phyloP scores from a whole-genome alignment of 2,888 invertebrate species.

The Chrysomela aeneicollis region DNA sequence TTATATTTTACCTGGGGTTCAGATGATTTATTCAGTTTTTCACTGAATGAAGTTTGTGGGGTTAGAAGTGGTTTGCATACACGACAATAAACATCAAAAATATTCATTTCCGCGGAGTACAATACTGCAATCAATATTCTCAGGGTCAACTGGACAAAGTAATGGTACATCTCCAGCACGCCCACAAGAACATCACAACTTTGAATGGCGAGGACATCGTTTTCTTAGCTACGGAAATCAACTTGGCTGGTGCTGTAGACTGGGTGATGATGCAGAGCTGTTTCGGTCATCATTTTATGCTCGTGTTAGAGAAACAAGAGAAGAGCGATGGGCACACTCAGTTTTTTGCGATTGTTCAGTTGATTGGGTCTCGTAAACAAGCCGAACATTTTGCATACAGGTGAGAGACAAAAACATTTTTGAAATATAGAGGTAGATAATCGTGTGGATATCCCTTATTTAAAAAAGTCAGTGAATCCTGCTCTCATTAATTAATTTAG shows the following conservation, averaged over 20 bases:
- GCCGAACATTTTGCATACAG: slow-evolving; percentile 98
- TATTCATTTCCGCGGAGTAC: too few species aligned
- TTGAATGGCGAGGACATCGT: slow-evolving; percentile 99
- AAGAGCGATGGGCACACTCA: slow-evolving; percentile 97
- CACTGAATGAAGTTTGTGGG: too few species aligned
- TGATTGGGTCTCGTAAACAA: slow-evolving; percentile 98
- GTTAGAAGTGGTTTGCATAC: too few species aligned
- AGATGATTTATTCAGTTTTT: too few species aligned
- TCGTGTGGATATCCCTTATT: too few species aligned
- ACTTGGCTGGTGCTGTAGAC: slow-evolving; percentile 98
- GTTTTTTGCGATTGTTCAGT: slow-evolving; percentile 97
- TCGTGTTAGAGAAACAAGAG: slow-evolving; percentile 98
- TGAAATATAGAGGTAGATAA: too few species aligned
- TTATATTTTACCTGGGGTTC: too few species aligned
- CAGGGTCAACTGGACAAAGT: slow-evolving; percentile 93
- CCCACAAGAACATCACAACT: slow-evolving; percentile 98
- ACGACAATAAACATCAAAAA: too few species aligned
- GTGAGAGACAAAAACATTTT: slow-evolving; percentile 60
- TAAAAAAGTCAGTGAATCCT: too few species aligned
- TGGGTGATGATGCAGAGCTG: slow-evolving; percentile 99
- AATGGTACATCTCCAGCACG: slow-evolving; percentile 97
- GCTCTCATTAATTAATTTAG: too few species aligned
- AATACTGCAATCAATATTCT: too few species aligned
- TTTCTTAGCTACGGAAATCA: slow-evolving; percentile 98
- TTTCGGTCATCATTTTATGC: slow-evolving; percentile 99